Percentiles rank a stretch among this genome's conserved stretches.
These are phyloP conservation scores for Candoia aspera DNA, from an alignment of 2,113 vertebrate genomes.

Conservation along the genomic window DNA sequence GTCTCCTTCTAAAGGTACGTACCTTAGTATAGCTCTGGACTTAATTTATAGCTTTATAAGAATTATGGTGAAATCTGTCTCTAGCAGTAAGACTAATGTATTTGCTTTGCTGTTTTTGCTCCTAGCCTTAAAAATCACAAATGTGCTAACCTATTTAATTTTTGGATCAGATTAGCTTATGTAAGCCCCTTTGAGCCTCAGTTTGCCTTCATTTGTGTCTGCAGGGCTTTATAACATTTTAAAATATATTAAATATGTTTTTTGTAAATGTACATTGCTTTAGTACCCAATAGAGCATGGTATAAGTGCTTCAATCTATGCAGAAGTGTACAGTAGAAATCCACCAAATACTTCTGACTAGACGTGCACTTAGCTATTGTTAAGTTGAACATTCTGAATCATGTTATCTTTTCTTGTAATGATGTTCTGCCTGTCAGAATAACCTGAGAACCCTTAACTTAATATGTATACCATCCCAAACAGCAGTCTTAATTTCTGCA, in stretches of 20 bases:
- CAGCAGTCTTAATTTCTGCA: not conserved
- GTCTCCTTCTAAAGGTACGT: not conserved
- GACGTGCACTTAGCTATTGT: not conserved
- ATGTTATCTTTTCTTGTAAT: not conserved
- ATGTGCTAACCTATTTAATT: not conserved
- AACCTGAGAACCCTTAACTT: not conserved
- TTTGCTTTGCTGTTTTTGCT: not conserved
- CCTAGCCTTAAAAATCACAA: not conserved
- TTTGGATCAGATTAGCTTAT: not conserved
- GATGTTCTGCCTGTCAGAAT: not conserved
- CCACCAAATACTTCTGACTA: not conserved
- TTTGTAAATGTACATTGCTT: not conserved
- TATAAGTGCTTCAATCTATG: not conserved
- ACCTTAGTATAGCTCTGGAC: not conserved
- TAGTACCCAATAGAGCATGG: not conserved
- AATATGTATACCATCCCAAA: not conserved
- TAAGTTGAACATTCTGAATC: not conserved
- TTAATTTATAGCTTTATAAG: not conserved
- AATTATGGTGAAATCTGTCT: not conserved
- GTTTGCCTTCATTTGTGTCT: not conserved
- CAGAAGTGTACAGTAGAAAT: not conserved
- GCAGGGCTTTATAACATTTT: not conserved
- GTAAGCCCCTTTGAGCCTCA: not conserved
- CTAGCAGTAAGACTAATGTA: not conserved
- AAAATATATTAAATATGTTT: not conserved